phyloP scores from a whole-genome alignment of 2,113 vertebrate genomes.

The Campylomormyrus tamandua region DNA sequence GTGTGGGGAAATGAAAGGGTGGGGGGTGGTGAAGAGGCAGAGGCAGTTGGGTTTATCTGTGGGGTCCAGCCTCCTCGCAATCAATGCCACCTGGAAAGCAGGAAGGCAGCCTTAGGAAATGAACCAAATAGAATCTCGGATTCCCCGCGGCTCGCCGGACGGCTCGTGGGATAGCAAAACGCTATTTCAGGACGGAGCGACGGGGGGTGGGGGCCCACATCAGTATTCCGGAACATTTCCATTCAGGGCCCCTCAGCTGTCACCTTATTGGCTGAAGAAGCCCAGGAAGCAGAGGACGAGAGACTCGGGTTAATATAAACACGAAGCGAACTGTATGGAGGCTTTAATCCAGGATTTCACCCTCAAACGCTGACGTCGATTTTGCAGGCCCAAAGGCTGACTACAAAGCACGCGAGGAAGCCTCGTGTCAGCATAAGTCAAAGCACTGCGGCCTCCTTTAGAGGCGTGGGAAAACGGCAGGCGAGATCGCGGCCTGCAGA shows the following conservation, averaged over 20 bases:
- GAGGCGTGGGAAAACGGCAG: background rate
- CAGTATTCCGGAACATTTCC: conserved; percentile 53
- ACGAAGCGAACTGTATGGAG: background rate
- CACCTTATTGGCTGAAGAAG: background rate
- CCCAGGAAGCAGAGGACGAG: background rate
- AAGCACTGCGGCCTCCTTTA: background rate
- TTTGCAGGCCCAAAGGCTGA: background rate
- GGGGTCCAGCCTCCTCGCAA: conserved; percentile 37
- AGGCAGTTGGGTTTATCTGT: conserved; percentile 19
- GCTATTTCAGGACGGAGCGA: conserved; percentile 32
- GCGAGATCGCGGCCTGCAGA: background rate
- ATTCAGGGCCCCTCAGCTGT: conserved; percentile 29
- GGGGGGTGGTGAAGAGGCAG: background rate
- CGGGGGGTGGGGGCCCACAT: conserved; percentile 27
- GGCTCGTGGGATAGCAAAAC: conserved; percentile 46
- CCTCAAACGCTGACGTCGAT: background rate
- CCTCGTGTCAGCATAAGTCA: background rate
- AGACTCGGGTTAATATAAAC: background rate
- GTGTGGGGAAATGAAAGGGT: conserved; percentile 1
- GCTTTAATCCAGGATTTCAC: background rate
- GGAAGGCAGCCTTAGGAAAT: conserved; percentile 52
- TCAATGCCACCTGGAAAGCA: conserved; percentile 44
- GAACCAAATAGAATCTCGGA: conserved; percentile 58
- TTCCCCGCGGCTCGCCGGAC: conserved; percentile 36
- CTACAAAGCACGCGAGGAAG: background rate